These are phyloP conservation scores for Triplophysa rosa DNA, from an alignment of 2,113 vertebrate species.

Conservation along the genomic window DNA sequence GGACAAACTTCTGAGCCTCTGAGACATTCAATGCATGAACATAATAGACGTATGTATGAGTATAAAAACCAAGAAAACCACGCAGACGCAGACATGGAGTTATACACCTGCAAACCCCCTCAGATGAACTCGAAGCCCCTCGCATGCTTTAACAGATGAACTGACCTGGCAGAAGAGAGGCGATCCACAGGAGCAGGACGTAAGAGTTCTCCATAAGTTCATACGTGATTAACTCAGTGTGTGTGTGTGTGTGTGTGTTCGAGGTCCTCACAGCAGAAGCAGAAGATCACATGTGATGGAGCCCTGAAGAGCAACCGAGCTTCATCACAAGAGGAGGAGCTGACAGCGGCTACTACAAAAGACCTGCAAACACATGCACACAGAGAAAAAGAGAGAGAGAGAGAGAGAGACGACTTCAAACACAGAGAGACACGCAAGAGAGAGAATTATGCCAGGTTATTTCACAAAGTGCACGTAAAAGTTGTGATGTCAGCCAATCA, in stretches of 20 bases:
- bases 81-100: too few relatives aligned
- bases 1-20: too few relatives aligned
- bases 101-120: background rate
- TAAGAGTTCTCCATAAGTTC: slow-evolving; percentile 38
- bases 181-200: slow-evolving; percentile 33
- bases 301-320: slow-evolving; percentile 16
- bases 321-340: slow-evolving; percentile 34
- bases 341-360: slow-evolving; percentile 35
- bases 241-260: background rate
- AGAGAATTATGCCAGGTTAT: too few relatives aligned
- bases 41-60: too few relatives aligned
- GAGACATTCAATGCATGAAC: too few relatives aligned
- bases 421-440: too few relatives aligned
- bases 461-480: too few relatives aligned
- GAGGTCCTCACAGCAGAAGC: background rate
- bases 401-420: too few relatives aligned
- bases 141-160: background rate
- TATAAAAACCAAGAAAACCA: too few relatives aligned
- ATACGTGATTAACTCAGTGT: slow-evolving; percentile 19
- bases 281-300: slow-evolving; percentile 16
- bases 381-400: background rate
- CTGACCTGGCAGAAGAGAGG: slow-evolving; percentile 43
- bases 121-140: background rate
- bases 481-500: too few relatives aligned
- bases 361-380: background rate